phyloP scores from a whole-genome alignment of 2,113 vertebrate species.

The Hymenochirus boettgeri region DNA sequence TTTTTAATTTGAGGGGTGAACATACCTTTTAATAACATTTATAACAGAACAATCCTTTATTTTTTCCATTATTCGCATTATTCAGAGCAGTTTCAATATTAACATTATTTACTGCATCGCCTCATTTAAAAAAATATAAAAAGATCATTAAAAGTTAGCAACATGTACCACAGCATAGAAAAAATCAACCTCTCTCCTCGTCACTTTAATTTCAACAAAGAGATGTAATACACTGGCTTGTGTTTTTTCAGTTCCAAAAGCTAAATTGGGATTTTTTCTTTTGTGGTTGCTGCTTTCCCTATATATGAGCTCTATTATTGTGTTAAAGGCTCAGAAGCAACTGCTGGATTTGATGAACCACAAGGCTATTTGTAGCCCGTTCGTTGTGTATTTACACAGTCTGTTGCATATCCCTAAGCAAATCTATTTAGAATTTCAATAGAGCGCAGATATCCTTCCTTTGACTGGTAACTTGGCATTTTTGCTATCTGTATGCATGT shows the following conservation, averaged over 20 bases:
- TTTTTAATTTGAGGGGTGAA: too few relatives aligned
- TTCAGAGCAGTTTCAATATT: too few relatives aligned
- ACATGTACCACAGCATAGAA: too few relatives aligned
- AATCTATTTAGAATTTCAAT: slow-evolving; percentile 15
- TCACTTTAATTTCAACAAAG: too few relatives aligned
- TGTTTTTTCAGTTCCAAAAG: not conserved
- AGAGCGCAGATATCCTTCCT: slow-evolving; percentile 4
- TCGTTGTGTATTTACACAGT: not conserved
- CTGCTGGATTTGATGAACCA: not conserved
- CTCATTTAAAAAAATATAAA: too few relatives aligned
- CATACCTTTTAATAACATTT: too few relatives aligned
- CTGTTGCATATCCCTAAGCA: not conserved
- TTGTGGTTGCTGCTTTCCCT: not conserved
- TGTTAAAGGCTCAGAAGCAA: not conserved
- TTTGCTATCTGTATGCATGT: slow-evolving; percentile 31
- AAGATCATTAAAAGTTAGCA: too few relatives aligned
- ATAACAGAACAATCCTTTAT: too few relatives aligned
- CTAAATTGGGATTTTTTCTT: not conserved
- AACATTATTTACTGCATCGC: too few relatives aligned
- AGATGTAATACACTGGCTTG: too few relatives aligned
- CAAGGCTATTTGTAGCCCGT: not conserved
- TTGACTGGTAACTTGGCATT: slow-evolving; percentile 10
- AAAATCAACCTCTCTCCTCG: too few relatives aligned
- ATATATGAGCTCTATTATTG: not conserved
- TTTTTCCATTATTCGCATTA: too few relatives aligned